Percentiles rank a stretch among this genome's conserved stretches.
These are phyloP conservation scores for Porites divaricata DNA, from an alignment of 92 coral and sea anemone genomes.

Conservation along the genomic window DNA sequence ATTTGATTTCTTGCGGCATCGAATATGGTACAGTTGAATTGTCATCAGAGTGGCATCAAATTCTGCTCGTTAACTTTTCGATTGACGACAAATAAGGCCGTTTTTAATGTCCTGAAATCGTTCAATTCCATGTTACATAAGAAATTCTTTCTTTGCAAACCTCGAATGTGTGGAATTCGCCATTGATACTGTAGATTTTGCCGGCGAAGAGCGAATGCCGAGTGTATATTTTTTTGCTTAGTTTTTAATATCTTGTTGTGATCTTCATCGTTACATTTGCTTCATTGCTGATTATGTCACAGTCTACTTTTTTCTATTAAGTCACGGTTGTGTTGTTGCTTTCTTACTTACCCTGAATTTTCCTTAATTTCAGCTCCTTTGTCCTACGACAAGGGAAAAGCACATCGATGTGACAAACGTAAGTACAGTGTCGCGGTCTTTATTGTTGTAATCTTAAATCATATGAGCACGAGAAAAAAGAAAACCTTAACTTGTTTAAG, in stretches of 20 bases:
- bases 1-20: neutral
- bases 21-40: no score
- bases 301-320: neutral
- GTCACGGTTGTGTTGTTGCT: neutral
- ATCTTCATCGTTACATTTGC: constrained; percentile 13
- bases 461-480: no score
- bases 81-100: no score
- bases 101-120: no score
- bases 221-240: neutral
- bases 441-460: no score
- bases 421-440: constrained; percentile 1
- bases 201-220: neutral
- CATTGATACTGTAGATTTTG: no score
- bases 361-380: constrained; percentile 16
- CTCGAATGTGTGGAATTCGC: no score
- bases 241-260: neutral
- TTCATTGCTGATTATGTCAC: neutral
- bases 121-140: no score
- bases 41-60: no score
- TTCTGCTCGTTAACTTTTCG: no score
- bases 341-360: neutral
- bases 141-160: no score
- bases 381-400: constrained; percentile 1
- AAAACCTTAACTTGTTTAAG: no score
- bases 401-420: constrained; percentile 39